These are phyloP conservation scores for Glomeris marginata DNA, from an alignment of 2,888 invertebrate species.

Conservation along the genomic window DNA sequence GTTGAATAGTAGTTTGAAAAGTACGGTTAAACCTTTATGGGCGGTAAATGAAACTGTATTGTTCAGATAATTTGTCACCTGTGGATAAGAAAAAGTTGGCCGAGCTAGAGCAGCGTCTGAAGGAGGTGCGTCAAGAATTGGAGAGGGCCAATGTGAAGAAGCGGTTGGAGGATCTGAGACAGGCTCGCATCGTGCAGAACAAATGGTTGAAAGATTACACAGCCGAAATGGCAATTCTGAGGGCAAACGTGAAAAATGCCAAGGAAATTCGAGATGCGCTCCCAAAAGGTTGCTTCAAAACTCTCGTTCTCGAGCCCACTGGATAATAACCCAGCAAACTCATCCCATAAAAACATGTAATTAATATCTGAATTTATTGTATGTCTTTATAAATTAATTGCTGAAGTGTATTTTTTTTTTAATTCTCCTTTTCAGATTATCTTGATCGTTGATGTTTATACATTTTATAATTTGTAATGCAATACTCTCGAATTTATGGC, in stretches of 20 bases:
- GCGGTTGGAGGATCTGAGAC: conserved; percentile 54
- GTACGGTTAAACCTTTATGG: not conserved
- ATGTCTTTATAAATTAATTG: too few relatives aligned
- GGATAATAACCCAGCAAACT: too few relatives aligned
- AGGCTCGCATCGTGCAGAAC: conserved; percentile 46
- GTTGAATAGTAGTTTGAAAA: conserved; percentile 40
- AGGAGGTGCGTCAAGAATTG: conserved; percentile 53
- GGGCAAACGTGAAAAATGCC: conserved; percentile 64
- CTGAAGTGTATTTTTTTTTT: too few relatives aligned
- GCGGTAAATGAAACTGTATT: conserved; percentile 5
- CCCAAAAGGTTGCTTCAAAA: conserved; percentile 61
- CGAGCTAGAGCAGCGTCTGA: conserved; percentile 45
- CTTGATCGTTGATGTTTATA: too few relatives aligned
- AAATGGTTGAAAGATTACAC: conserved; percentile 66
- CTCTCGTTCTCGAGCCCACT: conserved; percentile 53
- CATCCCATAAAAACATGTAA: too few relatives aligned
- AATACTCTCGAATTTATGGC: too few relatives aligned
- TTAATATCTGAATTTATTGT: too few relatives aligned
- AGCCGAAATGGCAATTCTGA: conserved; percentile 52
- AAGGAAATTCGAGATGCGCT: conserved; percentile 62
- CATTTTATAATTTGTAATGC: too few relatives aligned
- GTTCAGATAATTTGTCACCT: conserved; percentile 28
- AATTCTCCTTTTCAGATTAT: too few relatives aligned
- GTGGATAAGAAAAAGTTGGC: conserved; percentile 23
- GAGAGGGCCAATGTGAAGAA: conserved; percentile 56